Conservation (phyloP, 2,888 invertebrate species). For the Macrosiphum euphorbiae region DNA sequence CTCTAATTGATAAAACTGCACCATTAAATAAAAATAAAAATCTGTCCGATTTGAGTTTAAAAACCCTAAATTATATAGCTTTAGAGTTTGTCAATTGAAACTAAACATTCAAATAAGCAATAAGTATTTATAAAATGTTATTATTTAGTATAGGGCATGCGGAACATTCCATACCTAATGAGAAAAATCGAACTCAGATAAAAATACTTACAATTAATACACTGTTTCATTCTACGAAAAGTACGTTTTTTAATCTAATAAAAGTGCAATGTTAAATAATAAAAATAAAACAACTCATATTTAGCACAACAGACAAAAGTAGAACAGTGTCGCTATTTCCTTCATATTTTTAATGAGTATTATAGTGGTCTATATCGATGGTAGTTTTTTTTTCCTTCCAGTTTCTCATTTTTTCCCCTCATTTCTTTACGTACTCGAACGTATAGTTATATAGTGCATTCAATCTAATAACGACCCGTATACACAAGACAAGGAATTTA, state of each 20-base stretch:
- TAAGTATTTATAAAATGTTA: background rate
- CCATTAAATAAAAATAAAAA: background rate
- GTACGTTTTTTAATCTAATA: background rate
- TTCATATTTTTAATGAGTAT: slow-evolving; percentile 5
- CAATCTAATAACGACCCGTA: slow-evolving; percentile 35
- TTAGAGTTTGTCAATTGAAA: background rate
- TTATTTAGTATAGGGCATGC: background rate
- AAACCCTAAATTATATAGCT: background rate
- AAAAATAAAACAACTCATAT: background rate
- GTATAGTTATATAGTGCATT: background rate
- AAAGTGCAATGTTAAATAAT: background rate
- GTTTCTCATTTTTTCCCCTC: slow-evolving; percentile 11
- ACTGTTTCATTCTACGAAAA: background rate
- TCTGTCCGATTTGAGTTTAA: background rate
- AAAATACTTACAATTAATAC: background rate
- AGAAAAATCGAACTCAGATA: background rate
- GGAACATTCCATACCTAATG: background rate
- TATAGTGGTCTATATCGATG: background rate
- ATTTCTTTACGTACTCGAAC: background rate
- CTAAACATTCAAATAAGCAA: background rate
- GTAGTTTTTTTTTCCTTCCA: background rate
- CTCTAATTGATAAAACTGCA: background rate
- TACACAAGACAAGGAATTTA: slow-evolving; percentile 48
- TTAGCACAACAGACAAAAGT: background rate
- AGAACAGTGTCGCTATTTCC: background rate